phyloP scores from a whole-genome alignment of 37 sponge, comb jelly and placozoan species.

The Chondrosia reniformis region DNA sequence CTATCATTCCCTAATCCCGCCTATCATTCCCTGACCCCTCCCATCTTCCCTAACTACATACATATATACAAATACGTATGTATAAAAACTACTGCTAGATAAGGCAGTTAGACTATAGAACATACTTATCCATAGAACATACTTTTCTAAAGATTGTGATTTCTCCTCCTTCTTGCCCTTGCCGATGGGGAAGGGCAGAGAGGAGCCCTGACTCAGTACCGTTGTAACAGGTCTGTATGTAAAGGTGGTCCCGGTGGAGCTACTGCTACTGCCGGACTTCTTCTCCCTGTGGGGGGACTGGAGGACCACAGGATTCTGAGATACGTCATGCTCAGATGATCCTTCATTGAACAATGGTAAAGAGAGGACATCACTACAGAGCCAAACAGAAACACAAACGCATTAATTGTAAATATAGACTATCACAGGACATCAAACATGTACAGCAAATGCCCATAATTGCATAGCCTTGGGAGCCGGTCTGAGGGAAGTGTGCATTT shows the following conservation, averaged over 20 bases:
- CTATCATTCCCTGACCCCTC: too few relatives aligned
- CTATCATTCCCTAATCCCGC: too few relatives aligned
- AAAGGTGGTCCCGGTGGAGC: neutral
- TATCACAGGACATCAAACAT: neutral
- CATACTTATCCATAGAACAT: too few relatives aligned
- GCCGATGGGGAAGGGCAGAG: constrained; percentile 3
- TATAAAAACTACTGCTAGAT: too few relatives aligned
- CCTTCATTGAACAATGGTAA: constrained; percentile 15
- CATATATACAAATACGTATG: too few relatives aligned
- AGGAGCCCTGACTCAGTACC: neutral
- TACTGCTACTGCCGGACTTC: neutral
- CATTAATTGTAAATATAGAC: neutral
- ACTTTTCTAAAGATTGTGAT: too few relatives aligned
- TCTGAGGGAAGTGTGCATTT: neutral
- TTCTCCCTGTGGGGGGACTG: too few relatives aligned
- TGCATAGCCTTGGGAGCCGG: neutral
- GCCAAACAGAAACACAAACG: neutral
- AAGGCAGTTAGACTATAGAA: too few relatives aligned
- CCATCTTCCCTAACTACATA: too few relatives aligned
- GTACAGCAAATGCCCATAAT: neutral
- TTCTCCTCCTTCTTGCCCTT: neutral
- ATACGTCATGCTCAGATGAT: neutral
- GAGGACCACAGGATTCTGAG: neutral
- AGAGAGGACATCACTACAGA: constrained; percentile 19
- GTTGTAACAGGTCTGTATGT: neutral